Conservation (phyloP, 2,888 invertebrate species). For the Cantharis lateralis region DNA sequence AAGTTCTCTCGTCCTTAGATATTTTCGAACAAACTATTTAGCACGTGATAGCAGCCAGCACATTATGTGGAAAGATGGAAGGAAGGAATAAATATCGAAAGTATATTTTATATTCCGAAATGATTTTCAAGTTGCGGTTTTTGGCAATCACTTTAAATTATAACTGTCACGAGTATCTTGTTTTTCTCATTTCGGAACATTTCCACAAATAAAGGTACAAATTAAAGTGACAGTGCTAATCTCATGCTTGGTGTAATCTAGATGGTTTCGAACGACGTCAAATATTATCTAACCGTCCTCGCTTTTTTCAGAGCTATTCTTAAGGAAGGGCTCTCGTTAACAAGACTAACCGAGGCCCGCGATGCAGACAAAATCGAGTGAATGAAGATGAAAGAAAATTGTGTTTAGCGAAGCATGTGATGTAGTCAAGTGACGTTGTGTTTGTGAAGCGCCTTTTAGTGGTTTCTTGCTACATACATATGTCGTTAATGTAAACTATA, state of each 20-base stretch:
- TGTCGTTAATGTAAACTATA: slow-evolving; percentile 15
- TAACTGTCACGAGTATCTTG: neutral
- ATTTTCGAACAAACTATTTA: neutral
- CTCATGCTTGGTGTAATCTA: slow-evolving; percentile 38
- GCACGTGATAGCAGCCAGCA: too few species aligned
- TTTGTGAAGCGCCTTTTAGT: slow-evolving; percentile 26
- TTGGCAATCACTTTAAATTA: neutral
- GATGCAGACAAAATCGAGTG: slow-evolving; percentile 27
- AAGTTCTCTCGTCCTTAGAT: too few species aligned
- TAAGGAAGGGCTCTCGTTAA: slow-evolving; percentile 35
- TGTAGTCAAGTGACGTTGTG: slow-evolving; percentile 34
- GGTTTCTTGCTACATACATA: slow-evolving; percentile 15
- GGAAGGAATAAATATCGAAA: neutral
- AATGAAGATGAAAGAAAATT: slow-evolving; percentile 45
- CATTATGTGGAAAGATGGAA: neutral
- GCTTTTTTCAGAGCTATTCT: slow-evolving; percentile 35
- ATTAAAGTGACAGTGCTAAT: slow-evolving; percentile 34
- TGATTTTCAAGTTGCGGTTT: neutral
- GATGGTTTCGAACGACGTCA: slow-evolving; percentile 35
- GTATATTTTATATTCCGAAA: neutral
- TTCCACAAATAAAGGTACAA: slow-evolving; percentile 29
- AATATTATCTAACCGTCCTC: slow-evolving; percentile 34
- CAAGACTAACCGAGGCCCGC: slow-evolving; percentile 32
- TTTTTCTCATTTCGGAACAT: slow-evolving; percentile 4
- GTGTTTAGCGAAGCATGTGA: slow-evolving; percentile 40